Evolutionary conservation across 2,113 vertebrate genomes (phyloP).

Genomic region (Felis catus): F.catus_Fca126_mat1.0 CM031420.1:140138501-140139000

Average conservation of each 20-base stretch:
- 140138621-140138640: background rate
- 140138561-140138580: background rate
- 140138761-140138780: no score
- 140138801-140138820: no score
- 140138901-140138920: background rate
- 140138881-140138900: background rate
- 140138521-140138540: background rate
- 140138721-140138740: no score
- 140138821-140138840: background rate
- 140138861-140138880: background rate
- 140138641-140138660: no score
- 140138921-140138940: background rate
- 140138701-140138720: no score
- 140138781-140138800: no score
- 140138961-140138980: background rate
- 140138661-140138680: no score
- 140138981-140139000: background rate
- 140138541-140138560: background rate
- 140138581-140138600: background rate
- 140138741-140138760: no score
- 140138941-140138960: background rate
- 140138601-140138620: background rate
- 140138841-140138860: background rate
- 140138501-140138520: background rate
- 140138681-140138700: no score